phyloP scores from a whole-genome alignment of 2,113 vertebrate species.

The Tretioscincus oriximinensis region DNA sequence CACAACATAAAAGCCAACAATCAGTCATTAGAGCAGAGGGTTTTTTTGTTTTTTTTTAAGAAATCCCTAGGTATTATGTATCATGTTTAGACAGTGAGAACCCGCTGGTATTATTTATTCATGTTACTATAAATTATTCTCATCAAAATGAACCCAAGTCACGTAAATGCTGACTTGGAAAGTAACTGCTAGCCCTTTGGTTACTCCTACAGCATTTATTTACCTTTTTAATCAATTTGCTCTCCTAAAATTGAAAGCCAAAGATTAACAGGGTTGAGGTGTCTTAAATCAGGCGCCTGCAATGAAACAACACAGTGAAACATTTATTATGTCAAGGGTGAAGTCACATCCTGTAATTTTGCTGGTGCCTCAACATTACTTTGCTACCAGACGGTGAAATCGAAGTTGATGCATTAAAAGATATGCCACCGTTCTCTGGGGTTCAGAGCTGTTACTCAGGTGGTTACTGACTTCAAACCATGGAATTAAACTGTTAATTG shows the following conservation, averaged over 20 bases:
- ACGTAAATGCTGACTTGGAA: slow-evolving; percentile 64
- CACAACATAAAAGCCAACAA: slow-evolving; percentile 49
- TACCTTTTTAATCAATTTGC: slow-evolving; percentile 44
- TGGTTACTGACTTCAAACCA: too few species aligned
- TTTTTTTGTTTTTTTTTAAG: not conserved
- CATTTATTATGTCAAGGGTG: slow-evolving; percentile 37
- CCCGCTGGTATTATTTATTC: slow-evolving; percentile 67
- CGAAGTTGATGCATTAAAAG: not conserved
- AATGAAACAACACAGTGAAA: slow-evolving; percentile 44
- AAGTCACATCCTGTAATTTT: slow-evolving; percentile 34
- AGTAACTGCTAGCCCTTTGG: slow-evolving; percentile 39
- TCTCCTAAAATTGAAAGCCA: slow-evolving; percentile 62
- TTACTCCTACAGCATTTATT: slow-evolving; percentile 47
- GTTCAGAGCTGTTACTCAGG: not conserved
- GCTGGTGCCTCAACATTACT: slow-evolving; percentile 25
- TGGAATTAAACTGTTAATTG: too few species aligned
- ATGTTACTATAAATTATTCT: slow-evolving; percentile 68
- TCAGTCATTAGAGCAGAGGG: slow-evolving; percentile 37
- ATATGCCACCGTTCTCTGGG: slow-evolving; percentile 19
- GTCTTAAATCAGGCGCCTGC: slow-evolving; percentile 57
- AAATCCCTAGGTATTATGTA: slow-evolving; percentile 59
- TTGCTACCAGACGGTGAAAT: not conserved
- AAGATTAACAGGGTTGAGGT: slow-evolving; percentile 48
- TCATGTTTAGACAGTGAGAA: slow-evolving; percentile 65
- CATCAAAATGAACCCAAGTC: slow-evolving; percentile 64